Evolutionary conservation across 2,888 invertebrate species (phyloP), one percentile per base, ranked within the genome.

Genomic region (Acleris emargana): DNA sequence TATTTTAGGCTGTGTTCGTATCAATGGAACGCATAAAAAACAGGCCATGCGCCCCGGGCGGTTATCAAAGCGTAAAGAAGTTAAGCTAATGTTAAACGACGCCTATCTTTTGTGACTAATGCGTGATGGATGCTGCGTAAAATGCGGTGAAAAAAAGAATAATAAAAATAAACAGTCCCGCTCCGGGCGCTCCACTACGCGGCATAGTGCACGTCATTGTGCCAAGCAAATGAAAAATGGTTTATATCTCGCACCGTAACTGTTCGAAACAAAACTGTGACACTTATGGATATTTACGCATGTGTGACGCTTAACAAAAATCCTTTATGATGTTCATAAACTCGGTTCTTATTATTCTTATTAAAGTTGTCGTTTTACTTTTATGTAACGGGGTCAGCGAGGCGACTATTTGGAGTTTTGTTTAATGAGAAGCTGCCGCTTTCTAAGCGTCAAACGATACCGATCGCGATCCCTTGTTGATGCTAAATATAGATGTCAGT

Each of bases 1-100:
- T 84, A 83, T 81, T 82, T 80, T 84, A 80, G 74, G 69, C 82
- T 83, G 78, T 82, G 80, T 72, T 69, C 61, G 71, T 62, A 68
- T 60, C 43, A 62, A 70, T 74, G 71, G 68, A 52, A 68, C 73
- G 68, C 71, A 76, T 76, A 82, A 81, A 83, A 81, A 78, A 71
- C 69, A 67, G 67, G 60, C 72, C 72, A 67, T 42, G 67, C 83
- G 77, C 87, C 85, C 85, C 81, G 80, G 80, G 80, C 78, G 77
- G 80, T 78, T 85, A 91, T 91, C 84, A 91, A 91, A 91, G 83
- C 91, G 91, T 91, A 89, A 91, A 90, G 90, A 91, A 91, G 91
- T 91, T 90, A 90, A 89, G 86, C 87, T 88, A 90, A 91, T 90
- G 89, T 89, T 87, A 88, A 89, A 87, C 83, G 90, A 89, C 87